Percentiles rank a stretch among this genome's conserved stretches.
Evolutionary conservation across 2,113 vertebrate genomes (phyloP).

Genomic region (Macroglossus sobrinus): DNA sequence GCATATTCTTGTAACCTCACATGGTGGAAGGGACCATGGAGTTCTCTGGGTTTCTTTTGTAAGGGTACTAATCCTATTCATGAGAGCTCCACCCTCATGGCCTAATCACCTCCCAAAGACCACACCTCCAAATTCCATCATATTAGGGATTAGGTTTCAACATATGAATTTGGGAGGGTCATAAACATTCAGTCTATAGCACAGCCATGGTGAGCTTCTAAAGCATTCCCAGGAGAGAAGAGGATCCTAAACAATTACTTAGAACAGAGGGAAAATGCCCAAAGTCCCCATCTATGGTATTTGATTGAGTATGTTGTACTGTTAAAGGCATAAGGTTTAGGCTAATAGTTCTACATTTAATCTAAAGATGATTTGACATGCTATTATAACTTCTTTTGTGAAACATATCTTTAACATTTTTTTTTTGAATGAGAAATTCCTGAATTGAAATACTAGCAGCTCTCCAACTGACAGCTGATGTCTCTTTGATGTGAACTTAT

Average conservation of each 20-base stretch:
- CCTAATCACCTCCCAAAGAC: background rate
- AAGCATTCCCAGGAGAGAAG: background rate
- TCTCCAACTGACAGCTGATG: background rate
- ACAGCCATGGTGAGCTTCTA: background rate
- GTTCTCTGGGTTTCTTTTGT: background rate
- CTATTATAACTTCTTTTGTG: background rate
- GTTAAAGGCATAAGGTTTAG: background rate
- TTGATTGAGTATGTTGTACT: background rate
- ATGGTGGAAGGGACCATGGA: background rate
- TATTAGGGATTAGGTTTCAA: background rate
- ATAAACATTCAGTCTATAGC: background rate
- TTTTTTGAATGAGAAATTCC: background rate
- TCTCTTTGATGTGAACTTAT: slow-evolving; percentile 8
- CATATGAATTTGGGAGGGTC: background rate
- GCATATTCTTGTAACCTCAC: background rate
- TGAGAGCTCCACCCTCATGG: background rate
- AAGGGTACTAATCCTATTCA: background rate
- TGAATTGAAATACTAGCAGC: slow-evolving; percentile 20
- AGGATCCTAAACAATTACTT: background rate
- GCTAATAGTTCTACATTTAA: background rate
- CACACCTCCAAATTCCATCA: background rate
- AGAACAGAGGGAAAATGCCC: background rate
- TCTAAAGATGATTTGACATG: background rate
- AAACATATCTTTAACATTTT: background rate
- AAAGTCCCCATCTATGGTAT: background rate